A percentile compares a stretch with the other conserved stretches of the same genome.
These are phyloP conservation scores for Baronia brevicornis DNA, from an alignment of 2,888 invertebrate genomes.

Conservation along the genomic window DNA sequence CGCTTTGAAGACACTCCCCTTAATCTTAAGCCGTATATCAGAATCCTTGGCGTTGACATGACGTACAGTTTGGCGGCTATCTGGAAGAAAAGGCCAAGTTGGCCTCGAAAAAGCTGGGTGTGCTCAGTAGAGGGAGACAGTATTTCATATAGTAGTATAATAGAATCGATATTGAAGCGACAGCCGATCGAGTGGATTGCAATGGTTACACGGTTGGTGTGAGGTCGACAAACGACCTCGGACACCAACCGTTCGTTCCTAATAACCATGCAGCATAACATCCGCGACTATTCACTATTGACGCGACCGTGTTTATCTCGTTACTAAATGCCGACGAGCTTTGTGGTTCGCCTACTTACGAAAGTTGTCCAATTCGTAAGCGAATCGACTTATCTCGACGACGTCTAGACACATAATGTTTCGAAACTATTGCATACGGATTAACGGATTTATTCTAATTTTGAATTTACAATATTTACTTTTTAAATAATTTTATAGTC, in stretches of 20 bases:
- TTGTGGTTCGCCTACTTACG: conserved; percentile 25
- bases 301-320: conserved; percentile 44
- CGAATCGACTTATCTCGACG: conserved; percentile 8
- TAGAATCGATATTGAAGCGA: conserved; percentile 6
- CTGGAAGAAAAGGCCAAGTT: too few relatives aligned
- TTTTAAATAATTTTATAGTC: too few relatives aligned
- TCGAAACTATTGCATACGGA: too few relatives aligned
- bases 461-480: too few relatives aligned
- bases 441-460: too few relatives aligned
- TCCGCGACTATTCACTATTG: conserved; percentile 39
- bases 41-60: too few relatives aligned
- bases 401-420: conserved; percentile 10
- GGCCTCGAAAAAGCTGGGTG: too few relatives aligned
- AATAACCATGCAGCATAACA: conserved; percentile 41
- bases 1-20: too few relatives aligned
- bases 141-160: conserved; percentile 4
- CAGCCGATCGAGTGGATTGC: conserved; percentile 8
- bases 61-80: too few relatives aligned
- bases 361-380: conserved; percentile 10
- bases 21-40: too few relatives aligned
- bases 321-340: conserved; percentile 30
- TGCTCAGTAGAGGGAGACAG: conserved; percentile 12
- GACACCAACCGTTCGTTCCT: conserved; percentile 35
- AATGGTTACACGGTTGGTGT: conserved; percentile 12
- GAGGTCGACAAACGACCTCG: conserved; percentile 62